Evolutionary conservation across 2,797 vertebrate species (phyloP).

Genomic region (Argyrosomus regius): DNA sequence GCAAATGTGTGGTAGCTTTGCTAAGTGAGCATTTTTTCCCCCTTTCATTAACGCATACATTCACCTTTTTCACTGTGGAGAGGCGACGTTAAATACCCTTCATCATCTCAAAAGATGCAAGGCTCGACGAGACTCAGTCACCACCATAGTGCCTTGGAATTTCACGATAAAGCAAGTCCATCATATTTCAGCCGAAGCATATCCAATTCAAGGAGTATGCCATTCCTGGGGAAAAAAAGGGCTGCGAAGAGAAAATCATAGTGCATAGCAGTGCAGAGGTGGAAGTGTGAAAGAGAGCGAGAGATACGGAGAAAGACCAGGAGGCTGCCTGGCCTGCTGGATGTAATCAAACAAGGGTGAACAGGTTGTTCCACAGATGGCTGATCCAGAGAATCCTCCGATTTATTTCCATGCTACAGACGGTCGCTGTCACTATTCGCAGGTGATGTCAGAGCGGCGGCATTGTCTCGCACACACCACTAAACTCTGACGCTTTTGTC

Average conservation of each 20-base stretch:
- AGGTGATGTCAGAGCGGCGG: conserved; percentile 65
- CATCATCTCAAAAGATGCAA: conserved; percentile 51
- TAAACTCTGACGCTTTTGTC: conserved; percentile 67
- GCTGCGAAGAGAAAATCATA: conserved; percentile 57
- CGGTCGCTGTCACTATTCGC: conserved; percentile 66
- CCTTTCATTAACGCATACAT: conserved; percentile 22
- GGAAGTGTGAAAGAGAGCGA: conserved; percentile 37
- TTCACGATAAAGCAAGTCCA: conserved; percentile 62
- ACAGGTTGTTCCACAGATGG: conserved; percentile 83
- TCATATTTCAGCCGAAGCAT: conserved; percentile 71
- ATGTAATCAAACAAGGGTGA: conserved; percentile 80
- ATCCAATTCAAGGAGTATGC: conserved; percentile 64
- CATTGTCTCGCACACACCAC: conserved; percentile 65
- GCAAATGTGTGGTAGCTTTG: not conserved
- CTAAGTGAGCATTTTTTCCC: conserved; percentile 23
- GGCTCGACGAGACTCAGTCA: conserved; percentile 38
- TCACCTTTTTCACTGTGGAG: conserved; percentile 15
- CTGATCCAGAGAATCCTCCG: conserved; percentile 71
- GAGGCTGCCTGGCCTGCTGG: conserved; percentile 57
- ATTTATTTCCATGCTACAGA: conserved; percentile 78
- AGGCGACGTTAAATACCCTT: conserved; percentile 27
- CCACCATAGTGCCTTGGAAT: conserved; percentile 38
- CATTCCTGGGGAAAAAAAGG: conserved; percentile 51
- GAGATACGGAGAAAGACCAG: conserved; percentile 33
- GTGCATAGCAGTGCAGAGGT: conserved; percentile 41